phyloP scores from a whole-genome alignment of 2,113 vertebrate genomes.

The Microcebus murinus region DNA sequence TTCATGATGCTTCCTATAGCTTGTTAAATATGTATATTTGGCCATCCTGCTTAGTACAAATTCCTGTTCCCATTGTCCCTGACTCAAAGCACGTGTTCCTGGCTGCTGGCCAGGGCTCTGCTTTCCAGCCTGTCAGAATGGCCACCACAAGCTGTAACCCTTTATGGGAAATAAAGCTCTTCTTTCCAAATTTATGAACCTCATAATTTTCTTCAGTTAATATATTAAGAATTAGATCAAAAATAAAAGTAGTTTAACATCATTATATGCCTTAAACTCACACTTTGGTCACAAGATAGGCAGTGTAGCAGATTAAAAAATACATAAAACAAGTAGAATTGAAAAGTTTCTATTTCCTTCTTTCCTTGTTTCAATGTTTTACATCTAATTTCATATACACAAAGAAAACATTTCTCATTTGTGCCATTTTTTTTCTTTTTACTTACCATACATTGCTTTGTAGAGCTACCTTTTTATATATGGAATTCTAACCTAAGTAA shows the following conservation, averaged over 20 bases:
- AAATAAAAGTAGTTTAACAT: slow-evolving; percentile 32
- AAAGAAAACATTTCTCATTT: slow-evolving; percentile 16
- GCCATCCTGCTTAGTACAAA: too few relatives aligned
- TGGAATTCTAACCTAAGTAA: background rate
- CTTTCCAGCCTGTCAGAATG: too few relatives aligned
- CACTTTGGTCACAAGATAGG: background rate
- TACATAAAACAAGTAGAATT: background rate
- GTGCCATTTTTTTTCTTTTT: background rate
- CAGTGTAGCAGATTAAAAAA: background rate
- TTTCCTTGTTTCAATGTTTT: slow-evolving; percentile 38
- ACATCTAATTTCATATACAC: background rate
- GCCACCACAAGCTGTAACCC: too few relatives aligned
- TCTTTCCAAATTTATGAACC: too few relatives aligned
- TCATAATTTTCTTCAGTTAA: too few relatives aligned
- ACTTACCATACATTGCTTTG: background rate
- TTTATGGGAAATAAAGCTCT: too few relatives aligned
- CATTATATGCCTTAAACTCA: background rate
- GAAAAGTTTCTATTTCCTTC: background rate
- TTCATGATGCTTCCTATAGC: too few relatives aligned
- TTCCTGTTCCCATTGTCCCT: too few relatives aligned
- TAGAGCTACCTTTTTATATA: background rate
- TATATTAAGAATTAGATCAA: background rate
- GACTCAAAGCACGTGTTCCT: too few relatives aligned
- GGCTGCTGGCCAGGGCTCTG: too few relatives aligned
- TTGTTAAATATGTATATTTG: too few relatives aligned